These are phyloP conservation scores for Neoascia interrupta DNA, from an alignment of 2,888 invertebrate genomes.

Conservation along the genomic window DNA sequence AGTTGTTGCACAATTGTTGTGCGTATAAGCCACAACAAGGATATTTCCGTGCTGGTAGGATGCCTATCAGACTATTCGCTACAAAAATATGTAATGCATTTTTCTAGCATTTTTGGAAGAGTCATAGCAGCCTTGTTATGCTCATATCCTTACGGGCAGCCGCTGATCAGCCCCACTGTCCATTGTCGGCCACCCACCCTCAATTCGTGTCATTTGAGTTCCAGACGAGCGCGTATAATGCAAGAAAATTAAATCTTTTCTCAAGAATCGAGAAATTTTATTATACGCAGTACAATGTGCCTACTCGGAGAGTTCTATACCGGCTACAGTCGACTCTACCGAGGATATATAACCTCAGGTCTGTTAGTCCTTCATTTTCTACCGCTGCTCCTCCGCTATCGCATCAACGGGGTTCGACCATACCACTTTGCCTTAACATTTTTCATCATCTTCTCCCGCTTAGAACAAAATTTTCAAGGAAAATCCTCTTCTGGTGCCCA, in stretches of 20 bases:
- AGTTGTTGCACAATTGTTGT: no score
- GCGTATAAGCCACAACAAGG: no score
- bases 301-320: constrained; percentile 29
- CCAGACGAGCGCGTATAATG: constrained; percentile 62
- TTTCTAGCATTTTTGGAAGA: no score
- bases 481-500: constrained; percentile 15
- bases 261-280: constrained; percentile 48
- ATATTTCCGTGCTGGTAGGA: no score
- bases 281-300: constrained; percentile 61
- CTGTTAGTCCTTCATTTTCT: constrained; percentile 51
- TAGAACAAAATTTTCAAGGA: constrained; percentile 25
- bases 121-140: no score
- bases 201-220: constrained; percentile 38
- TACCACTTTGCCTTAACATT: constrained; percentile 23
- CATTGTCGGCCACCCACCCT: neutral
- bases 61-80: no score
- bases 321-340: constrained; percentile 48
- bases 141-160: no score
- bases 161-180: constrained; percentile 25
- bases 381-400: neutral
- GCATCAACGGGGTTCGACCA: constrained; percentile 9
- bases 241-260: constrained; percentile 64
- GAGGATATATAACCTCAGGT: constrained; percentile 57
- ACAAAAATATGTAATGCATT: no score
- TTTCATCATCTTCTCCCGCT: constrained; percentile 16